Conservation (phyloP, 1,140 invertebrate genomes). For the Onthophagus taurus region DNA sequence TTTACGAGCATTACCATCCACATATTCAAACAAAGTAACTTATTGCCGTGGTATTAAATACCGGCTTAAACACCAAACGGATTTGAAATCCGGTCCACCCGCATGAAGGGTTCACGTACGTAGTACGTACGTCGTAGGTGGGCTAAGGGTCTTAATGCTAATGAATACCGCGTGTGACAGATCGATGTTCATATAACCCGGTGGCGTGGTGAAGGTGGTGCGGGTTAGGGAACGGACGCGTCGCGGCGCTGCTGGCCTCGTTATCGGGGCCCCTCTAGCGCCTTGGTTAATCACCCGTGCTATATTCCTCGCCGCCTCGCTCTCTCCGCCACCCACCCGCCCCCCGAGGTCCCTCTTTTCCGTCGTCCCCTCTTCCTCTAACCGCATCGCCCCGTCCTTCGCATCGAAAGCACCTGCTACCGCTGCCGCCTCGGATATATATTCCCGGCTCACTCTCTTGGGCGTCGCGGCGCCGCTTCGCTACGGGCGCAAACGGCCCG, state of each 20-base stretch:
- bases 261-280: conserved; percentile 10
- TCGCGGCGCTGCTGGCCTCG: conserved; percentile 7
- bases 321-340: conserved; percentile 9
- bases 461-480: background rate
- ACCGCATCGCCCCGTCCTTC: conserved; percentile 6
- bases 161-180: conserved; percentile 14
- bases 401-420: conserved; percentile 1
- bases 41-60: too few relatives aligned
- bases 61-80: too few relatives aligned
- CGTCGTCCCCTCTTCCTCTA: conserved; percentile 7
- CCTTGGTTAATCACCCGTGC: conserved; percentile 14
- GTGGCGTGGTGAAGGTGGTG: conserved; percentile 3
- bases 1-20: too few relatives aligned
- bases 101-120: too few relatives aligned
- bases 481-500: background rate
- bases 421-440: conserved; percentile 12
- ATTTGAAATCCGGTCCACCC: too few relatives aligned
- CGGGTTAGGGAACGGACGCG: too few relatives aligned
- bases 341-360: conserved; percentile 5
- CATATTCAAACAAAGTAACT: too few relatives aligned
- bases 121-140: too few relatives aligned
- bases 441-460: conserved; percentile 4
- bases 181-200: conserved; percentile 12
- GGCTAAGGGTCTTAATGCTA: conserved; percentile 13
- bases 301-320: conserved; percentile 8